Conservation (phyloP, 2,113 vertebrate species). For the Bubalus kerabau region DNA sequence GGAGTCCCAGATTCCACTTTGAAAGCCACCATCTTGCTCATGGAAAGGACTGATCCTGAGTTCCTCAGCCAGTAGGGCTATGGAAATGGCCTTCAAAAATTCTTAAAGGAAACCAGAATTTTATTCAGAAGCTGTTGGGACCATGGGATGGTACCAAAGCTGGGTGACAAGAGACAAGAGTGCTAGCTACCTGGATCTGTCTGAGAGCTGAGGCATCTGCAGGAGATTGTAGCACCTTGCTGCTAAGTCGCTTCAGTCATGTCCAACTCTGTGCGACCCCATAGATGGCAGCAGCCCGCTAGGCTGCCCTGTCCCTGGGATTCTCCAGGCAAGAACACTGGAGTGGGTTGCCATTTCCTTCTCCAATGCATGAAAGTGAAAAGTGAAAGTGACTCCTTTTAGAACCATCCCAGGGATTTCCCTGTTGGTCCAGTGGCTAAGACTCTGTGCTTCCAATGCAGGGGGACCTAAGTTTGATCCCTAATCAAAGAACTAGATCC, state of each 20-base stretch:
- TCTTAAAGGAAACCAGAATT: not conserved
- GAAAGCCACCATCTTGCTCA: not conserved
- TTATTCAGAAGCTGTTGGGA: not conserved
- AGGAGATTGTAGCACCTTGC: not conserved
- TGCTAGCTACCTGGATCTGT: not conserved
- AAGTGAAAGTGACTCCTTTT: not conserved
- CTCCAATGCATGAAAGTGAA: too few relatives aligned
- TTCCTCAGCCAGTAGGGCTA: not conserved
- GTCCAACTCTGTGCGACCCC: too few relatives aligned
- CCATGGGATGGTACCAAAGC: not conserved
- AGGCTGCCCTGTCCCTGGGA: too few relatives aligned
- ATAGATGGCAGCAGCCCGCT: too few relatives aligned
- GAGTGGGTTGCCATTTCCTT: too few relatives aligned
- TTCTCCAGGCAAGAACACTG: too few relatives aligned
- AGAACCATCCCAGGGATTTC: not conserved
- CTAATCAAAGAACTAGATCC: not conserved
- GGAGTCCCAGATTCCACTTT: not conserved
- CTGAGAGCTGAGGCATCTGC: not conserved
- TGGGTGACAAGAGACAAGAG: not conserved
- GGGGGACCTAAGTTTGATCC: not conserved
- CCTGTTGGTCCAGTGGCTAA: not conserved
- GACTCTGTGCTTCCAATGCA: not conserved
- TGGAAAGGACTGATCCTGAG: not conserved
- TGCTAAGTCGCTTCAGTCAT: too few relatives aligned
- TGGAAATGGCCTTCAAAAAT: not conserved